Percentiles rank a stretch among this genome's conserved stretches.
These are phyloP conservation scores for Crotalus tigris DNA, from an alignment of 2,113 vertebrate species.

Conservation along the genomic window DNA sequence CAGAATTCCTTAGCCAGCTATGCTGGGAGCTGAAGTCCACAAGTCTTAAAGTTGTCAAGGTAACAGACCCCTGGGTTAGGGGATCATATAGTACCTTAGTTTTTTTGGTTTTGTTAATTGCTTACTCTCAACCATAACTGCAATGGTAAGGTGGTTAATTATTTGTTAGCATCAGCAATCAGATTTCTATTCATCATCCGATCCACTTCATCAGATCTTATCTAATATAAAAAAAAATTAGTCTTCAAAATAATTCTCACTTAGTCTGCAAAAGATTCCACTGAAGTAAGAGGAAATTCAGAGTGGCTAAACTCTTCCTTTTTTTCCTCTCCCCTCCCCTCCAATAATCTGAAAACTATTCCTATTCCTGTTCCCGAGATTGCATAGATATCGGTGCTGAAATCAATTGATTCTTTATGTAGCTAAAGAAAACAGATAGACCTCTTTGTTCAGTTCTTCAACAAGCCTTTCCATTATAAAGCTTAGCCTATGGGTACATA, in stretches of 20 bases:
- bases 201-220: not conserved
- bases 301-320: not conserved
- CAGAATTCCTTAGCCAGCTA: no score
- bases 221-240: not conserved
- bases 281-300: not conserved
- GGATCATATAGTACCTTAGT: conserved; percentile 11
- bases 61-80: no score
- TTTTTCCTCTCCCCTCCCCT: not conserved
- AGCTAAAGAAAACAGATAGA: conserved; percentile 6
- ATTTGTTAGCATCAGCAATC: not conserved
- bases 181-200: not conserved
- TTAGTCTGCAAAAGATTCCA: not conserved
- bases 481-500: not conserved
- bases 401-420: not conserved
- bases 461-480: not conserved
- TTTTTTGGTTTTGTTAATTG: not conserved
- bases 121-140: not conserved
- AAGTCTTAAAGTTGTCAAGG: no score
- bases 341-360: not conserved
- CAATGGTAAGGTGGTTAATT: not conserved
- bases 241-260: not conserved
- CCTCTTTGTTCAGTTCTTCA: not conserved
- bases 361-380: not conserved
- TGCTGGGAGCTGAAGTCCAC: no score
- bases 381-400: not conserved